A percentile compares a stretch with the other conserved stretches of the same genome.
phyloP scores from a whole-genome alignment of 2,888 invertebrate genomes.

The Omphaloscelis lunosa region DNA sequence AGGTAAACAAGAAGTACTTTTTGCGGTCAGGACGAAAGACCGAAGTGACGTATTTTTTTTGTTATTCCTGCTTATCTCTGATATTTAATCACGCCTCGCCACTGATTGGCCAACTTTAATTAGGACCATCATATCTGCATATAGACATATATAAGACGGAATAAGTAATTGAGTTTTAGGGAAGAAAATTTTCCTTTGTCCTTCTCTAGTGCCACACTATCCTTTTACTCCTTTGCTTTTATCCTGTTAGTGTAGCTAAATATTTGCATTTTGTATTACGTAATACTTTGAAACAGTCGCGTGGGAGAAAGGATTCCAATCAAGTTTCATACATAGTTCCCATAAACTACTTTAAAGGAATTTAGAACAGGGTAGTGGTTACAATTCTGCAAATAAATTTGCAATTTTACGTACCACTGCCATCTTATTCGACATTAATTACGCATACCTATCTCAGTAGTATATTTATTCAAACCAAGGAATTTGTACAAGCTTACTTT shows the following conservation, averaged over 20 bases:
- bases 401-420: conserved; percentile 38
- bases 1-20: too few relatives aligned
- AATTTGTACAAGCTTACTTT: conserved; percentile 43
- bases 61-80: too few relatives aligned
- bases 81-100: too few relatives aligned
- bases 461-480: conserved; percentile 39
- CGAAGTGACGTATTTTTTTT: too few relatives aligned
- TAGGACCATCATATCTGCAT: neutral
- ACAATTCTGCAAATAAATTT: conserved; percentile 46
- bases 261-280: neutral
- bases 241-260: neutral
- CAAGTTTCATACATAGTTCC: conserved; percentile 23
- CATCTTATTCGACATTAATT: conserved; percentile 42
- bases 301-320: conserved; percentile 32
- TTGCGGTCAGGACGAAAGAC: too few relatives aligned
- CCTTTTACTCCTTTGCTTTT: too few relatives aligned
- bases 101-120: too few relatives aligned
- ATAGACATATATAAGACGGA: too few relatives aligned
- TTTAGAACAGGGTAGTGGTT: conserved; percentile 27
- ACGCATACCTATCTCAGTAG: conserved; percentile 16
- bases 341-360: conserved; percentile 33
- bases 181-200: neutral
- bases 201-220: neutral
- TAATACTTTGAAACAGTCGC: conserved; percentile 9
- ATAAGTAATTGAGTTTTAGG: too few relatives aligned